Base-by-base conservation (phyloP, 2,797 vertebrate species). In the Novumbra hubbsi region DNA sequence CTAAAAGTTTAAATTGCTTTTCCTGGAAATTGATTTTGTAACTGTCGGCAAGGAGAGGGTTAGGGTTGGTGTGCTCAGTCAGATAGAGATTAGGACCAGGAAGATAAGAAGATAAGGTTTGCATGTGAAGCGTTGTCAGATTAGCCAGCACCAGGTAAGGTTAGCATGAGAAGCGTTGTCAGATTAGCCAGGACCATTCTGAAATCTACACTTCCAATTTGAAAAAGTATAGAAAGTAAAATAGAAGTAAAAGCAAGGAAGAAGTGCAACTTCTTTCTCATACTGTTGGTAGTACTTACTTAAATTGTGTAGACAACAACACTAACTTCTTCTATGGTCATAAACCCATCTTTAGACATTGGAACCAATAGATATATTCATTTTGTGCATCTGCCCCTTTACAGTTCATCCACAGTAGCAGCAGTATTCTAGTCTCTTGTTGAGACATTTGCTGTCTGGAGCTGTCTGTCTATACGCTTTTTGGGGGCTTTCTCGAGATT, bases 301-400 rank as follows among this genome's bases (percentile, higher is more conserved):
- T 30, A 32, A 3, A 45, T 3, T 11, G 41, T 45, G 41, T 45
- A 14, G 41, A 14, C 11, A 45, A 45, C 41, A 45, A 45, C 8
- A 45, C 41, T 45, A 3, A 45, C 7, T 2, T 62, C 19, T 17
- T 30, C 5, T 34, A 12, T 21, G 41, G 65, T 60, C 15, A 49
- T 52, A 73, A 72, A 69, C 77, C 38, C n/a, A 32, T 15, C 50
- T 14, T 78, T 63, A 62, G 38, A 48, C 67, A 65, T 77, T 19
- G 24, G 57, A 76, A 64, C 63, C 57, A 45, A 62, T 45, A 45
- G 1, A 41, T 60, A 66, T 80, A 73, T 76, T 68, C 66, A 34
- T 45, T 45, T 14, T 14, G 41, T 45, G 14, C 41, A 60, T 69
- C 50, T 76, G 77, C 76, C 71, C 65, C 74, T 64, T 50, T 19